Conservation (phyloP, 2,888 invertebrate genomes). For the Noctuana brunneofusca region DNA sequence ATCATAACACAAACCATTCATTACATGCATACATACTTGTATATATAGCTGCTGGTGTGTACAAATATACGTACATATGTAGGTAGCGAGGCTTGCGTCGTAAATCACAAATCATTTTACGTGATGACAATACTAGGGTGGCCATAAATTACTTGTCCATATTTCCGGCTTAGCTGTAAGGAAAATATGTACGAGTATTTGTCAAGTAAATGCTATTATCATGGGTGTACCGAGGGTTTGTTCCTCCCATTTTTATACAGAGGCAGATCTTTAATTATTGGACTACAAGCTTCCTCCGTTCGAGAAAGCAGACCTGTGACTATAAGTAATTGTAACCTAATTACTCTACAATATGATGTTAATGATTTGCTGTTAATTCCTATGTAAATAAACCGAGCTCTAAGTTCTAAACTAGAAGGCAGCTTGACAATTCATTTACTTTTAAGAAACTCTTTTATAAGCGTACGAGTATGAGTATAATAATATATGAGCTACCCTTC, state of each 20-base stretch:
- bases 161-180: slow-evolving; percentile 57
- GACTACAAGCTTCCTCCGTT: too few species aligned
- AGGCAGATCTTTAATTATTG: too few species aligned
- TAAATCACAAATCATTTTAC: slow-evolving; percentile 73
- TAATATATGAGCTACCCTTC: slow-evolving; percentile 43
- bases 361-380: too few species aligned
- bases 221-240: too few species aligned
- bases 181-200: slow-evolving; percentile 54
- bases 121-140: slow-evolving; percentile 59
- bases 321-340: too few species aligned
- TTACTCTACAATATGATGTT: too few species aligned
- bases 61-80: slow-evolving; percentile 36
- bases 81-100: slow-evolving; percentile 39
- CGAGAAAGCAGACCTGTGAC: too few species aligned
- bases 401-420: not conserved
- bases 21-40: too few species aligned
- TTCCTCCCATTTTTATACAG: too few species aligned
- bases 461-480: not conserved
- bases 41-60: too few species aligned
- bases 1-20: too few species aligned
- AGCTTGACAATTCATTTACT: not conserved
- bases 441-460: not conserved
- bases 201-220: slow-evolving; percentile 40
- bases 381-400: too few species aligned
- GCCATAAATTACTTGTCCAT: slow-evolving; percentile 60